Evolutionary conservation across 2,113 vertebrate genomes (phyloP), one percentile per base, ranked within the genome.

Genomic region (Oenanthe melanoleuca): DNA sequence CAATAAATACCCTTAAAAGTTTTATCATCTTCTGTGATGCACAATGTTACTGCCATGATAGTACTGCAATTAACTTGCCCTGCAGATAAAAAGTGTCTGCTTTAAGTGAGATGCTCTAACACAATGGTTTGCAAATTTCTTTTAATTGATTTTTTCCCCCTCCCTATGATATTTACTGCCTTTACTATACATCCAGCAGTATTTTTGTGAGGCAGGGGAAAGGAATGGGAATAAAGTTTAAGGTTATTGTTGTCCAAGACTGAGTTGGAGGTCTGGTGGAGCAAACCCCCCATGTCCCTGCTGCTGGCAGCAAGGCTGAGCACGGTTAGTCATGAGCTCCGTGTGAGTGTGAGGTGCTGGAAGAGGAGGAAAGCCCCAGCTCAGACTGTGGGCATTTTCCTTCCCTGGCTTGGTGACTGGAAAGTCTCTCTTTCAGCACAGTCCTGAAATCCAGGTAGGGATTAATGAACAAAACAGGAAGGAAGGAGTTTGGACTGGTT

Each of bases 1-100:
- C 82, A 90, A 89, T 95, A 94, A 91, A 94, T 94, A 90, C 86
- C 91, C 86, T 88, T 60, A 77, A 95, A 92, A 91, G 83, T 33
- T 61, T 92, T 47, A 70, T 89, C 73, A 73, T 45, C 65, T 75
- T 71, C 81, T 86, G 44, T 80, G 77, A 47, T 75, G 92, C 70
- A 44, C 40, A 18, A 6, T 72, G 67, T 74, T 78, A 53, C 33
- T 88, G 72, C 73, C 86, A n/a, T 5, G 8, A 74, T 89, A 66
- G 63, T 29, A 59, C 15, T 70, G 78, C 95, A 49, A 18, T 92
- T 92, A 86, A 84, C 42, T 95, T 86, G 72, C 91, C 92, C 80
- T 85, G 7, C 15, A 81, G 74, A 80, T 84, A 82, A 80, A 84
- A 80, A 79, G 79, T 84, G 80, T 42, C 89, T 86, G 33, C 49